Conservation (phyloP, 2,797 vertebrate species). For the Poeciliopsis turneri region DNA sequence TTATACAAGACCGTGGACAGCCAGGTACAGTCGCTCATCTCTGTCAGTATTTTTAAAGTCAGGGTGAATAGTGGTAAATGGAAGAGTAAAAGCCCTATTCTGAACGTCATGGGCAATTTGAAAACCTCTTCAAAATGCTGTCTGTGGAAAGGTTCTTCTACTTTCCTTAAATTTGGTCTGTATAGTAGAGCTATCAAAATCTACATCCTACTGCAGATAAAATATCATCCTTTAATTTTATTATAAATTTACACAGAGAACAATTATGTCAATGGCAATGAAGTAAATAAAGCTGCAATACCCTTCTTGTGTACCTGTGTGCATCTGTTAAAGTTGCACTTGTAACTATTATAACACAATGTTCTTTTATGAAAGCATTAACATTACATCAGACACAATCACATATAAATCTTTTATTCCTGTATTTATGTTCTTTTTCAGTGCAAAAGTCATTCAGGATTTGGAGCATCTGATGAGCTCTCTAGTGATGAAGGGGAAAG, state of each 20-base stretch:
- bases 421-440: slow-evolving; percentile 49
- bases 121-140: background rate
- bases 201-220: background rate
- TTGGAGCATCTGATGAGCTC: slow-evolving; percentile 87
- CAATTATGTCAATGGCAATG: background rate
- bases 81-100: slow-evolving; percentile 9
- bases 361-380: background rate
- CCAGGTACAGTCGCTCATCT: slow-evolving; percentile 73
- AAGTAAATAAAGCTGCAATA: background rate
- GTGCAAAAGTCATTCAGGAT: slow-evolving; percentile 73
- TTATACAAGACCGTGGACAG: slow-evolving; percentile 76
- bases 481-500: slow-evolving; percentile 91
- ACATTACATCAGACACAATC: background rate
- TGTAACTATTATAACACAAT: background rate
- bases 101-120: background rate
- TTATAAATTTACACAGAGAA: background rate
- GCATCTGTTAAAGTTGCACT: too few relatives aligned
- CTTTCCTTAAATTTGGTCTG: background rate
- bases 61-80: background rate
- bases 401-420: background rate
- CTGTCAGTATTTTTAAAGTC: slow-evolving; percentile 11
- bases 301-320: background rate
- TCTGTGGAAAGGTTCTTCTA: background rate
- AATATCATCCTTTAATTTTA: background rate
- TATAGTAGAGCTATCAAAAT: background rate